These are phyloP conservation scores for Amphiura filiformis DNA, from an alignment of 35 echinoderm and acorn worm genomes.

Conservation along the genomic window DNA sequence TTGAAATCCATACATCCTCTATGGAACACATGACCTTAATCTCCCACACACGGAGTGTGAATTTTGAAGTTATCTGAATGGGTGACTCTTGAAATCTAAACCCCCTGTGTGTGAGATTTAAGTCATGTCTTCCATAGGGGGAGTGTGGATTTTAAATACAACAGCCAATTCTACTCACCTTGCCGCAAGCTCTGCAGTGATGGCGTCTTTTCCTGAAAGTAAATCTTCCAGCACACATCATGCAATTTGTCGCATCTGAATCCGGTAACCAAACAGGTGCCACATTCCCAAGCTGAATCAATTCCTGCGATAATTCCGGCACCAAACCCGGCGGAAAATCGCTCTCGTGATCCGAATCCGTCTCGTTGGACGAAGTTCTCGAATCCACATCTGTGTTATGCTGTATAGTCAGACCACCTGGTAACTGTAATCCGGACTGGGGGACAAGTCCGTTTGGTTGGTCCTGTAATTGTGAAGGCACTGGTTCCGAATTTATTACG, in stretches of 20 bases:
- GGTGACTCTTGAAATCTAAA: too few species aligned
- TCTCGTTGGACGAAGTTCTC: slow-evolving; percentile 12
- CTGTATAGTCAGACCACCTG: background rate
- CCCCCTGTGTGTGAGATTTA: too few species aligned
- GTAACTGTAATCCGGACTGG: background rate
- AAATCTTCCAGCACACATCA: slow-evolving; percentile 88
- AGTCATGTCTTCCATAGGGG: too few species aligned
- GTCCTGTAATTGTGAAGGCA: background rate
- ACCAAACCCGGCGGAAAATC: background rate
- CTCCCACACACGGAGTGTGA: too few species aligned
- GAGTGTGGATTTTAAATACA: too few species aligned
- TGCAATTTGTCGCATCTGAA: slow-evolving; percentile 74
- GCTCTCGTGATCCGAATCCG: slow-evolving; percentile 22
- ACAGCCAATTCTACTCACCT: slow-evolving; percentile 45
- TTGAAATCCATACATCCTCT: too few species aligned
- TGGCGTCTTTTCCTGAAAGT: slow-evolving; percentile 95
- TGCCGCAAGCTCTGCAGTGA: slow-evolving; percentile 98
- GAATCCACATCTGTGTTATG: slow-evolving; percentile 10
- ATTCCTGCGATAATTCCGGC: slow-evolving; percentile 8
- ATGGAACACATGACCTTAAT: too few species aligned
- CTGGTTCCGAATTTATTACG: background rate
- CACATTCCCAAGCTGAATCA: slow-evolving; percentile 61
- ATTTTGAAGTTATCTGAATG: too few species aligned
- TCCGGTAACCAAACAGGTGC: slow-evolving; percentile 97
- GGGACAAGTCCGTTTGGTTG: background rate